Base-by-base conservation (phyloP, 1,140 invertebrate genomes). In the Pseudomyrmex pallidus region DNA sequence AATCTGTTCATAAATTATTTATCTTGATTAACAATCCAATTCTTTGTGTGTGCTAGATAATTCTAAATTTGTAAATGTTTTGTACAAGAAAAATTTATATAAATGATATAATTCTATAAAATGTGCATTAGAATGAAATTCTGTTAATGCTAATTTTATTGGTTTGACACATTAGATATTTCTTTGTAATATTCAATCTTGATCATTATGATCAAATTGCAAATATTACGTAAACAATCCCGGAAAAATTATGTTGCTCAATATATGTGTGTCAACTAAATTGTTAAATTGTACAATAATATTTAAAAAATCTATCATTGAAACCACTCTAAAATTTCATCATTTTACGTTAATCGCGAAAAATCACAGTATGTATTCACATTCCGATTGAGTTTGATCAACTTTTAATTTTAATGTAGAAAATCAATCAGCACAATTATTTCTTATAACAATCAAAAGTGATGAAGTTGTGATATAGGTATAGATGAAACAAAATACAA, bases 401-500 rank as follows among this genome's bases (percentile, higher is more conserved):
- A 7, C 44, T 61, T 17, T 61, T 17, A 72, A 56, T 61, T 25
- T 73, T 54, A 73, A 44, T 22, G 44, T 35, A 57, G 12, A 46
- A 59, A 2, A 64, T 62, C n/a, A n/a, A 50, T 22, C 50, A 35
- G 8, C 13, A 35, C 52, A 54, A 35, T 82, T 64, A 54, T 74
- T 50, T 35, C 35, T 7, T 46, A 54, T 54, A 74, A 54, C 12
- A 54, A 2, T 57, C 44, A 48, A 72, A 15, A 57, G 13, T 9
- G 22, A 50, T 4, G 10, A 56, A 74, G 13, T 35, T 44, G 2
- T 44, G 70, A n/a, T 20, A 82, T 35, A 61, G 68, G 59, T 44
- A 9, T 54, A 74, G 10, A 82, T 4, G 46, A 80, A 59, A 80
- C 13, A 61, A 61, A 82, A 73, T 63, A 12, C 57, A 61, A 1